A percentile compares a stretch with the other conserved stretches of the same genome.
Evolutionary conservation across 2,888 invertebrate genomes (phyloP).

Genomic region (Entomobrya multifasciata): DNA sequence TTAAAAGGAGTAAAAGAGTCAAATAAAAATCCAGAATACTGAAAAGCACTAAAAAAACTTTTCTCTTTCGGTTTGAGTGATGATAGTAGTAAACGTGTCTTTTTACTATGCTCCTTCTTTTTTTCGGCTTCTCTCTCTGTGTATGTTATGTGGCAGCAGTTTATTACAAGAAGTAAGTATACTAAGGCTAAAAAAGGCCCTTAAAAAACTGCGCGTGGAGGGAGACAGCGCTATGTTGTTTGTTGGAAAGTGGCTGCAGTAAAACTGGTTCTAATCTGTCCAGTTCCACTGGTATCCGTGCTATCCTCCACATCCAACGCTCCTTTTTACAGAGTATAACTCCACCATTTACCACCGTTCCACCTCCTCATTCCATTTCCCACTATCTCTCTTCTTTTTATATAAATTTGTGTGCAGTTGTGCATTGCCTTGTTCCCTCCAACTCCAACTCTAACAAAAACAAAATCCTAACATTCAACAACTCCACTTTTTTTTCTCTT

Average conservation of each 20-base stretch:
- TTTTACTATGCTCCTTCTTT: neutral
- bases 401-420: neutral
- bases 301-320: neutral
- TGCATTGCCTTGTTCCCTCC: slow-evolving; percentile 10
- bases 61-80: too few relatives aligned
- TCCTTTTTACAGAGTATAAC: too few relatives aligned
- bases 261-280: slow-evolving; percentile 66
- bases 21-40: neutral
- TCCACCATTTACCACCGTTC: neutral
- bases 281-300: slow-evolving; percentile 46
- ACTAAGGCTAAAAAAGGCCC: too few relatives aligned
- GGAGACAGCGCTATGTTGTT: neutral
- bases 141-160: too few relatives aligned
- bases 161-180: too few relatives aligned
- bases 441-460: too few relatives aligned
- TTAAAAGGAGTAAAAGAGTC: neutral
- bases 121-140: too few relatives aligned
- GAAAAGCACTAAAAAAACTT: neutral
- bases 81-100: neutral
- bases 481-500: slow-evolving; percentile 30
- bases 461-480: too few relatives aligned
- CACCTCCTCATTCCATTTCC: neutral
- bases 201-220: neutral
- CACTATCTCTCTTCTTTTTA: neutral
- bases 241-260: slow-evolving; percentile 67